These are phyloP conservation scores for Periophthalmus modestus DNA, from an alignment of 2,113 vertebrate genomes.

Conservation along the genomic window DNA sequence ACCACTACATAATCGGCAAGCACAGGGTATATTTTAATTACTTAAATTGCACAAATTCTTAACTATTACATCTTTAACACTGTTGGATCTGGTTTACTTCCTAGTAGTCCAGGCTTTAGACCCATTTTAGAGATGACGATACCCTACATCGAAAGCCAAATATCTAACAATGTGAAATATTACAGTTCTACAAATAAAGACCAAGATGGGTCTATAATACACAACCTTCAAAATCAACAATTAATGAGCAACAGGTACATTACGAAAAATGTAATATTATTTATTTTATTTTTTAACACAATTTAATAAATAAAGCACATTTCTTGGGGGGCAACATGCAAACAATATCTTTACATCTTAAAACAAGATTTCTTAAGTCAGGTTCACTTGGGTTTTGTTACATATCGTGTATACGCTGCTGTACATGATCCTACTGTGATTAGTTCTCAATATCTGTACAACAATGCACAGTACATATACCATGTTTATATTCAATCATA, in stretches of 20 bases:
- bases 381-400: slow-evolving; percentile 42
- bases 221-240: not conserved
- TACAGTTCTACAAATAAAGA: not conserved
- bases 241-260: not conserved
- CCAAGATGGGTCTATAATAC: not conserved
- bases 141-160: too few relatives aligned
- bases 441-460: slow-evolving; percentile 25
- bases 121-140: too few relatives aligned
- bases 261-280: slow-evolving; percentile 43
- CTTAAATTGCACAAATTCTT: too few relatives aligned
- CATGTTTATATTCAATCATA: slow-evolving; percentile 34
- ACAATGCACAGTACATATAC: slow-evolving; percentile 40
- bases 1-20: too few relatives aligned
- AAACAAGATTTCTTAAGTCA: slow-evolving; percentile 45
- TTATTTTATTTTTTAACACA: slow-evolving; percentile 65
- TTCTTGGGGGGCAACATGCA: slow-evolving; percentile 79
- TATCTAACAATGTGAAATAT: not conserved
- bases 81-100: too few relatives aligned
- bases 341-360: slow-evolving; percentile 72
- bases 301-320: slow-evolving; percentile 87
- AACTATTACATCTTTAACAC: too few relatives aligned
- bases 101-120: too few relatives aligned
- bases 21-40: too few relatives aligned
- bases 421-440: slow-evolving; percentile 39
- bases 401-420: slow-evolving; percentile 38